Evolutionary conservation across 2,797 vertebrate species (phyloP).

Genomic region (Anniella stebbinsi): DNA sequence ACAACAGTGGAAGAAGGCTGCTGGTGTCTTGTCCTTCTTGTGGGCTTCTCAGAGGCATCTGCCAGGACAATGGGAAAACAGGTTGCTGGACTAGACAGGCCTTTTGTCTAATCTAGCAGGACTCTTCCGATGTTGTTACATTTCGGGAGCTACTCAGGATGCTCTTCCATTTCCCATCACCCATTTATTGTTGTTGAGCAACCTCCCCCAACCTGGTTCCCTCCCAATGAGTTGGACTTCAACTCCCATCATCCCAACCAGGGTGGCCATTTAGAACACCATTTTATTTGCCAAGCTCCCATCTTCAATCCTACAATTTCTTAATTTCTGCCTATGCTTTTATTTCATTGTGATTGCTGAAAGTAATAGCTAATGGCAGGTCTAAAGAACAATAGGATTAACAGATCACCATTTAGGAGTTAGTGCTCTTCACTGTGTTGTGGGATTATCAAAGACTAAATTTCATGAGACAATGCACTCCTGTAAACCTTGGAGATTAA

Average conservation of each 20-base stretch:
- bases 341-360: neutral
- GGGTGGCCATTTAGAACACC: neutral
- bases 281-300: neutral
- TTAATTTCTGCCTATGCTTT: slow-evolving; percentile 11
- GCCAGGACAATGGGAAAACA: neutral
- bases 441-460: neutral
- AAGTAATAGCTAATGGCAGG: neutral
- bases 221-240: too few species aligned
- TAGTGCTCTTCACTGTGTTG: slow-evolving; percentile 21
- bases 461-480: slow-evolving; percentile 1
- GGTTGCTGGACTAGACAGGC: neutral
- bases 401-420: slow-evolving; percentile 6
- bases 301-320: neutral
- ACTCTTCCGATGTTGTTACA: neutral
- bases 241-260: neutral
- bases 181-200: neutral
- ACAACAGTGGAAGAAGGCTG: neutral
- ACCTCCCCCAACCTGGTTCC: neutral
- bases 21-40: neutral
- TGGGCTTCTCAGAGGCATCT: neutral
- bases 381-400: slow-evolving; percentile 17
- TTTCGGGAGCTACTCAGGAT: neutral
- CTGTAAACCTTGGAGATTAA: neutral
- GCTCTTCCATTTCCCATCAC: neutral
- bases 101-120: neutral